phyloP scores from a whole-genome alignment of 2,797 vertebrate species.

The Mormyrus proboscirostris region DNA sequence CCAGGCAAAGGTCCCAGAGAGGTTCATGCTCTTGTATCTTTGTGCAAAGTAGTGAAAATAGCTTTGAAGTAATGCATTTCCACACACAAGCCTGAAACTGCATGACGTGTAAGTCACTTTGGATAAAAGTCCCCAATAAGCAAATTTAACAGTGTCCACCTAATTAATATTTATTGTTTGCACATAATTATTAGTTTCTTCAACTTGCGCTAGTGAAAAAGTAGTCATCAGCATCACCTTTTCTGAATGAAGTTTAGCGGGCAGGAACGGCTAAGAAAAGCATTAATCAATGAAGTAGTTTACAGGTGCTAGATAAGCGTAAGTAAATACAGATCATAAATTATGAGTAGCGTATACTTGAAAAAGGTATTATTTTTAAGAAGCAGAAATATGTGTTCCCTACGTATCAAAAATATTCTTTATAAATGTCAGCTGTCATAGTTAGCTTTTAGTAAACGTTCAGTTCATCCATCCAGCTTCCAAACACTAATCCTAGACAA shows the following conservation, averaged over 20 bases:
- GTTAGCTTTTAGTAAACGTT: background rate
- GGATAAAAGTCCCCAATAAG: background rate
- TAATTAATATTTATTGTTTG: background rate
- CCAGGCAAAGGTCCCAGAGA: background rate
- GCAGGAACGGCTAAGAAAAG: background rate
- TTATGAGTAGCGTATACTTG: background rate
- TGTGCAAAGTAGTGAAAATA: slow-evolving; percentile 1
- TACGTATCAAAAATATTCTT: background rate
- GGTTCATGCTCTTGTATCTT: background rate
- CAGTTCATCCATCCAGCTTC: background rate
- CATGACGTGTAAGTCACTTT: background rate
- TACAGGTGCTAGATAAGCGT: background rate
- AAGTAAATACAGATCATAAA: background rate
- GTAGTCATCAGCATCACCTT: background rate
- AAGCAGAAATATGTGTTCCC: background rate
- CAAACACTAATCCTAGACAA: background rate
- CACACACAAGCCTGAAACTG: background rate
- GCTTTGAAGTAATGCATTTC: background rate
- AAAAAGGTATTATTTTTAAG: background rate
- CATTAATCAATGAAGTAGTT: background rate
- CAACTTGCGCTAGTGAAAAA: background rate
- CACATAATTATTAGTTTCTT: background rate
- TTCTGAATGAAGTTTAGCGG: background rate
- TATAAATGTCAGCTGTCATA: background rate
- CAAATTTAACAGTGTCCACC: background rate